Percentiles rank a stretch among this genome's conserved stretches.
Evolutionary conservation across 2,797 vertebrate genomes (phyloP).

Genomic region (Lophius americanus): DNA sequence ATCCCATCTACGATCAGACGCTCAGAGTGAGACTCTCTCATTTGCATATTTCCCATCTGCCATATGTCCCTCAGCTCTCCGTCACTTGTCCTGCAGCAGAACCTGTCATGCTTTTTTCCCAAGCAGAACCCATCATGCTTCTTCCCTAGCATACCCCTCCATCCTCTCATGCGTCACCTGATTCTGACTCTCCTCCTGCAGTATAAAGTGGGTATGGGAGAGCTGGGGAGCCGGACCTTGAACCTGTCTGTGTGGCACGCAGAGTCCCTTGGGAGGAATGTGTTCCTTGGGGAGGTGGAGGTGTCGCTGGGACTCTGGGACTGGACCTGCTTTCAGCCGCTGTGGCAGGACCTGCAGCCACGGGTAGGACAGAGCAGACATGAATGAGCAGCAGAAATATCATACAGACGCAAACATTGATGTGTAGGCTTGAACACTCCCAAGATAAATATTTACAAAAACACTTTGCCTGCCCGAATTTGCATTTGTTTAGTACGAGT

Average conservation of each 20-base stretch:
- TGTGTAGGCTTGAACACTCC: slow-evolving; percentile 4
- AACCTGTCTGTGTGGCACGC: slow-evolving; percentile 96
- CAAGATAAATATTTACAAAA: slow-evolving; percentile 5
- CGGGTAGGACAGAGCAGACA: slow-evolving; percentile 78
- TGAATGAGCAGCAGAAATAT: not conserved
- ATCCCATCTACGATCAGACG: slow-evolving; percentile 92
- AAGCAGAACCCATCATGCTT: no score
- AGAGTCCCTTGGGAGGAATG: slow-evolving; percentile 87
- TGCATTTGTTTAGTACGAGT: slow-evolving; percentile 27
- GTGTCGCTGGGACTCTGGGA: slow-evolving; percentile 87
- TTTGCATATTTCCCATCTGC: slow-evolving; percentile 26
- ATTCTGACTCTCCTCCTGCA: slow-evolving; percentile 55
- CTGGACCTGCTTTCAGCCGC: slow-evolving; percentile 84
- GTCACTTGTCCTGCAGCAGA: slow-evolving; percentile 4
- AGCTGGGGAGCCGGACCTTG: slow-evolving; percentile 87
- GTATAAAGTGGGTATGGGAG: slow-evolving; percentile 88
- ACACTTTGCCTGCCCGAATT: slow-evolving; percentile 4
- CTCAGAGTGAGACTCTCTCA: slow-evolving; percentile 83
- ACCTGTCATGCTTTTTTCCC: no score
- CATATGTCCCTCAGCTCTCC: slow-evolving; percentile 6
- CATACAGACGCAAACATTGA: slow-evolving; percentile 6
- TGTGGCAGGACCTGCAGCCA: slow-evolving; percentile 90
- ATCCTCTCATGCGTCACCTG: not conserved
- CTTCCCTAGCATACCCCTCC: no score
- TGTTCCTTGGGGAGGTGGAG: slow-evolving; percentile 95